phyloP scores from a whole-genome alignment of 2,113 vertebrate species.

The Athene noctua region DNA sequence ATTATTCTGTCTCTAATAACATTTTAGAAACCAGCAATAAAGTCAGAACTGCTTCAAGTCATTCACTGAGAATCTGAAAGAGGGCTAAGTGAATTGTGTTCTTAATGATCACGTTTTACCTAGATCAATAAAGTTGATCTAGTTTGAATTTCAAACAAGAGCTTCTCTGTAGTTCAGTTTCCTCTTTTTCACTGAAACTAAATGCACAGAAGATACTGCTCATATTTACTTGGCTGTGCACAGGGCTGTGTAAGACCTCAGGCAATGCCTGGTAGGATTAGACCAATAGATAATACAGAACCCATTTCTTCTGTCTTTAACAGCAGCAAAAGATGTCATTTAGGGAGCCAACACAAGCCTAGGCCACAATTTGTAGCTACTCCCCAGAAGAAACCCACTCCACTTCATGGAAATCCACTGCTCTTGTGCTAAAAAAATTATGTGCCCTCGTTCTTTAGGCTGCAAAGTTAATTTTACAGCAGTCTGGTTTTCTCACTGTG shows the following conservation, averaged over 20 bases:
- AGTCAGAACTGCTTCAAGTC: neutral
- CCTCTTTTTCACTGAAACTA: neutral
- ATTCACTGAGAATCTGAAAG: neutral
- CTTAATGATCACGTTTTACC: neutral
- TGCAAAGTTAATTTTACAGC: neutral
- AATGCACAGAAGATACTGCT: neutral
- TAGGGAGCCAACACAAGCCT: neutral
- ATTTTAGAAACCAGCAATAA: slow-evolving; percentile 3
- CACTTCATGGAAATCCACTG: neutral
- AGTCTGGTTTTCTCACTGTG: neutral
- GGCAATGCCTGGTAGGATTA: neutral
- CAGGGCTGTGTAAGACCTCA: neutral
- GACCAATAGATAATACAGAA: neutral
- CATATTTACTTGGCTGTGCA: neutral
- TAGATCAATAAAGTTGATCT: neutral
- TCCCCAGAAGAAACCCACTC: neutral
- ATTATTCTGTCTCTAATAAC: neutral
- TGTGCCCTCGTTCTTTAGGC: neutral
- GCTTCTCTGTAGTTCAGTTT: neutral
- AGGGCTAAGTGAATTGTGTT: neutral
- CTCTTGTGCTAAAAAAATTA: neutral
- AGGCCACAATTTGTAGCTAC: neutral
- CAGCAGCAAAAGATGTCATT: neutral
- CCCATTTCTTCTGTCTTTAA: neutral
- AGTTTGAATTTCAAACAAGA: neutral